These are phyloP conservation scores for Eupithecia vulgata DNA, from an alignment of 2,888 invertebrate genomes.

Conservation along the genomic window DNA sequence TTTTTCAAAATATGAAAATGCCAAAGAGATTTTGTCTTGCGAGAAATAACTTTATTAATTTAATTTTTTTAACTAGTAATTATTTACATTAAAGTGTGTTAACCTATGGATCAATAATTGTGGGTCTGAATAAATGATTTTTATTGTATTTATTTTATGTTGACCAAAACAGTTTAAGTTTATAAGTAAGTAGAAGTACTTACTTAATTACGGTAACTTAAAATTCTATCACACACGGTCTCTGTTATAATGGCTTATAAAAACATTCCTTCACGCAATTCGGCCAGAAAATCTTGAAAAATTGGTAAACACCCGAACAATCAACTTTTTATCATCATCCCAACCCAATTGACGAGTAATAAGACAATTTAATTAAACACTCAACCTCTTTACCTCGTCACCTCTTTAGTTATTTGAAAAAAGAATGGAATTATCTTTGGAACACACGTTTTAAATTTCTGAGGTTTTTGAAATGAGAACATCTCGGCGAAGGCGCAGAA, in stretches of 20 bases:
- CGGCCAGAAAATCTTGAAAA: slow-evolving; percentile 4
- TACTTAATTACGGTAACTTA: slow-evolving; percentile 5
- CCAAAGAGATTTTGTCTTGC: no score
- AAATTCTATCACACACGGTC: slow-evolving; percentile 5
- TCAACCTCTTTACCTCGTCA: slow-evolving; percentile 15
- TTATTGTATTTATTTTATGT: background rate
- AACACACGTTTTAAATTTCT: background rate
- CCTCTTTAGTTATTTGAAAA: background rate
- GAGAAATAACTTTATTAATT: no score
- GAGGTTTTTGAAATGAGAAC: background rate
- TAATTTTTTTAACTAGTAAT: no score
- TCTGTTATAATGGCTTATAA: background rate
- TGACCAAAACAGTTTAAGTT: background rate
- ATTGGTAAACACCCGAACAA: slow-evolving; percentile 21
- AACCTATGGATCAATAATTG: no score
- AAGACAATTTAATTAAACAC: slow-evolving; percentile 31
- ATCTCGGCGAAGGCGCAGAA: no score
- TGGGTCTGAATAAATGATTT: no score
- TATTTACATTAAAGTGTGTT: no score
- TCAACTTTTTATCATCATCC: slow-evolving; percentile 23
- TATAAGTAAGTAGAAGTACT: background rate
- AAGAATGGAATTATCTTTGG: background rate
- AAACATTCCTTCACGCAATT: slow-evolving; percentile 9
- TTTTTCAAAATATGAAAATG: no score
- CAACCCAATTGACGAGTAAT: slow-evolving; percentile 25